Evolutionary conservation across 2,113 vertebrate genomes (phyloP).

Genomic region (Heterochromis multidens): DNA sequence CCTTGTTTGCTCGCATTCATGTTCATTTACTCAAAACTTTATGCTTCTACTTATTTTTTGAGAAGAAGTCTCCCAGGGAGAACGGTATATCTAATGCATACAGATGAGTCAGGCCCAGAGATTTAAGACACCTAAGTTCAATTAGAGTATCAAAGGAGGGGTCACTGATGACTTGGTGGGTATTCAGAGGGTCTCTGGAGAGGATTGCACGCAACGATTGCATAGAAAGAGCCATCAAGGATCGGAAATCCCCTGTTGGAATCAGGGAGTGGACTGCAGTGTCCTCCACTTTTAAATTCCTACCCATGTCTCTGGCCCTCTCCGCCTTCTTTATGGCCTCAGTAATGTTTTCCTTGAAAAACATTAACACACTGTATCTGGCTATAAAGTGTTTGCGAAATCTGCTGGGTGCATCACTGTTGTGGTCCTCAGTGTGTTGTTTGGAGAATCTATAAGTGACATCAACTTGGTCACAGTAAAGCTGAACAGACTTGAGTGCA

Average conservation of each 20-base stretch:
- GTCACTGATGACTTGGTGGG: background rate
- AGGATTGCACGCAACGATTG: accelerated
- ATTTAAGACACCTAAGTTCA: conserved; percentile 19
- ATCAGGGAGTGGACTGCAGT: background rate
- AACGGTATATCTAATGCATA: conserved; percentile 7
- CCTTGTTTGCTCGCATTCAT: too few species aligned
- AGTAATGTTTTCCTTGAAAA: conserved; percentile 24
- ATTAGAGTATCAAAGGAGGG: background rate
- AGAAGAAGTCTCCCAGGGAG: background rate
- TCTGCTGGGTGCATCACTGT: background rate
- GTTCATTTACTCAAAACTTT: background rate
- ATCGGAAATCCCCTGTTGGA: background rate
- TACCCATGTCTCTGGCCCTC: background rate
- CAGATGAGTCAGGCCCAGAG: conserved; percentile 42
- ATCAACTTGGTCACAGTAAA: background rate
- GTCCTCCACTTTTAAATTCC: background rate
- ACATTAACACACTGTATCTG: background rate
- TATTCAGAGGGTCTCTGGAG: background rate
- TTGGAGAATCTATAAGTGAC: background rate
- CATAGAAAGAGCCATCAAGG: accelerated
- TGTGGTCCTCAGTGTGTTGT: background rate
- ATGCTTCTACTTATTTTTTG: background rate
- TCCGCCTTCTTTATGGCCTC: conserved; percentile 2
- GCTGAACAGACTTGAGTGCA: conserved; percentile 30
- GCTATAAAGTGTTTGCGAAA: background rate